Evolutionary conservation across 2,888 invertebrate species (phyloP).

Genomic region (Matsumyia berberina): DNA sequence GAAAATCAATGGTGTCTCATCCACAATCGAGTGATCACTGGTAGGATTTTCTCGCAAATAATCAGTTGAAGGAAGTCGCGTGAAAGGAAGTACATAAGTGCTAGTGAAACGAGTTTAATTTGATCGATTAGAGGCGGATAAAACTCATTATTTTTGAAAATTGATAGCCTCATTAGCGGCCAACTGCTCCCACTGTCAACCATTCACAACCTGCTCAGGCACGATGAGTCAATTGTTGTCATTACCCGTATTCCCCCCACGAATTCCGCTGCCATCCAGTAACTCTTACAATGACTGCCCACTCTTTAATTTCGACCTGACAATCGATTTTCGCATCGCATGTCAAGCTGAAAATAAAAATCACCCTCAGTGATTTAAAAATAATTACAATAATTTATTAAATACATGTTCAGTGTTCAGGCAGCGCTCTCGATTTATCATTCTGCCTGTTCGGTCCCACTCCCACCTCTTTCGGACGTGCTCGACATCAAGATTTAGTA

Average conservation of each 20-base stretch:
- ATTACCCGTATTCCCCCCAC: neutral
- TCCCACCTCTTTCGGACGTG: conserved; percentile 37
- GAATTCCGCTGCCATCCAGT: neutral
- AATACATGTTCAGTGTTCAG: conserved; percentile 53
- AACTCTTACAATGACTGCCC: neutral
- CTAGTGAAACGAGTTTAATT: no score
- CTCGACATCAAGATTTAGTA: conserved; percentile 42
- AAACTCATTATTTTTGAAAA: no score
- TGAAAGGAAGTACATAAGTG: no score
- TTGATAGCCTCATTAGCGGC: no score
- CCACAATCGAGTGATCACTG: no score
- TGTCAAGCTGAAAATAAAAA: conserved; percentile 29
- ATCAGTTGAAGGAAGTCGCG: no score
- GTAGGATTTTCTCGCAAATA: no score
- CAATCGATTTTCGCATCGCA: conserved; percentile 12
- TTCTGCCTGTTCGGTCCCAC: conserved; percentile 11
- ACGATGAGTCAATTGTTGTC: conserved; percentile 1
- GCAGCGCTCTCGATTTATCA: conserved; percentile 50
- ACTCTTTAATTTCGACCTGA: neutral
- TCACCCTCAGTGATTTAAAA: conserved; percentile 39
- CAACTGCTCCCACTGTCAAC: no score
- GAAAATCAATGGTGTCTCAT: no score
- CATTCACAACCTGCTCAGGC: neutral
- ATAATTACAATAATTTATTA: conserved; percentile 52
- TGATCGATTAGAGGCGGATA: no score